These are phyloP conservation scores for Diplodus puntazzo DNA, from an alignment of 2,797 vertebrate genomes.

Conservation along the genomic window DNA sequence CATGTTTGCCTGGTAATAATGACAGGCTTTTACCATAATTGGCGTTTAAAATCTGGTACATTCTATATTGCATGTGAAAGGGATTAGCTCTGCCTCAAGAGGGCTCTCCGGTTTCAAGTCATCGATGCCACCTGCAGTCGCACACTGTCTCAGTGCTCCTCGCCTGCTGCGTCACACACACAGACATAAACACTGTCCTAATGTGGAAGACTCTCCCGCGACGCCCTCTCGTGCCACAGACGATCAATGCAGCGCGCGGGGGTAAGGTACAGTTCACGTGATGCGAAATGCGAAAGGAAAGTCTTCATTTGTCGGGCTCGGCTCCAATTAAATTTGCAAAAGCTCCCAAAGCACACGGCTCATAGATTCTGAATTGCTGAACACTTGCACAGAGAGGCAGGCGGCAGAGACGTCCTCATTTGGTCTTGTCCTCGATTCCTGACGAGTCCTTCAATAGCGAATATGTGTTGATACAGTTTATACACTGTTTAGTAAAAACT, in stretches of 20 bases:
- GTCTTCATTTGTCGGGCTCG: background rate
- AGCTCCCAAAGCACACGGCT: background rate
- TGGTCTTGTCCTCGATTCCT: background rate
- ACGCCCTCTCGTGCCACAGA: constrained; percentile 35
- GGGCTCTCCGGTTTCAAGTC: constrained; percentile 8
- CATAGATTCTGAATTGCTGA: background rate
- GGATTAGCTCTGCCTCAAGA: background rate
- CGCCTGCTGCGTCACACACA: background rate
- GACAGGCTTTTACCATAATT: too few species aligned
- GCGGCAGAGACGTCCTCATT: background rate
- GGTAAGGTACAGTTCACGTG: constrained; percentile 28
- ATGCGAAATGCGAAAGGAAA: background rate
- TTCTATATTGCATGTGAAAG: background rate
- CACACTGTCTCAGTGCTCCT: background rate
- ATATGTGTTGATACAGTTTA: background rate
- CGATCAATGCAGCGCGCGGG: background rate
- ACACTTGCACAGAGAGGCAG: background rate
- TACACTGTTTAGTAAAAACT: background rate
- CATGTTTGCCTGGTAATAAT: background rate
- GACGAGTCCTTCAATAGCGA: background rate
- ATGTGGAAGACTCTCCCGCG: constrained; percentile 12
- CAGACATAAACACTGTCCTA: background rate
- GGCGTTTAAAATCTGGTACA: background rate
- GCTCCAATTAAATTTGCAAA: background rate
- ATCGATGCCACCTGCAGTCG: background rate